phyloP scores from a whole-genome alignment of 2,797 vertebrate species.

The Hydrolagus colliei region DNA sequence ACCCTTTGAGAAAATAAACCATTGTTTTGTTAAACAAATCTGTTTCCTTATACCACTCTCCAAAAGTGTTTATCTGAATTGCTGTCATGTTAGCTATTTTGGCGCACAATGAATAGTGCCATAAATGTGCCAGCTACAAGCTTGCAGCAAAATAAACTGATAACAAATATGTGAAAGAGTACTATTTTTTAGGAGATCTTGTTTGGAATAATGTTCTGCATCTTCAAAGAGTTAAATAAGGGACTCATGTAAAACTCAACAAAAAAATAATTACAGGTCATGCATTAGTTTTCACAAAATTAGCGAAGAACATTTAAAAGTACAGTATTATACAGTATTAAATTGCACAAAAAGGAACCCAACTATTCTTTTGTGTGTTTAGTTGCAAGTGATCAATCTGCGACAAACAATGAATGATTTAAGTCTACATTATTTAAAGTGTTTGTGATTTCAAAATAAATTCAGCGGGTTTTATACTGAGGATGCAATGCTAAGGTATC shows the following conservation, averaged over 20 bases:
- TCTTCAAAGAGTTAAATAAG: constrained; percentile 4
- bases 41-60: not conserved
- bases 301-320: not conserved
- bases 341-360: not conserved
- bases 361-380: not conserved
- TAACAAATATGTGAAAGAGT: not conserved
- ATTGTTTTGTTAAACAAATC: not conserved
- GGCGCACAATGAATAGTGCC: not conserved
- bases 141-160: not conserved
- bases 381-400: too few species aligned
- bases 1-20: constrained; percentile 10
- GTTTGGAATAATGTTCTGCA: not conserved
- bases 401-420: constrained; percentile 20
- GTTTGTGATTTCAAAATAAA: not conserved
- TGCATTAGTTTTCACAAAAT: not conserved
- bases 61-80: not conserved
- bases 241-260: not conserved
- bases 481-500: not conserved
- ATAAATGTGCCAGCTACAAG: not conserved
- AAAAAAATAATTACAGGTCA: not conserved
- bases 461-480: not conserved
- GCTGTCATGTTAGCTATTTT: not conserved
- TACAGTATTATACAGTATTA: not conserved
- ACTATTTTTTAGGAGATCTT: not conserved
- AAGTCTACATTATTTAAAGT: not conserved